These are phyloP conservation scores for Anoplius nigerrimus DNA, from an alignment of 2,888 invertebrate genomes.

Conservation along the genomic window DNA sequence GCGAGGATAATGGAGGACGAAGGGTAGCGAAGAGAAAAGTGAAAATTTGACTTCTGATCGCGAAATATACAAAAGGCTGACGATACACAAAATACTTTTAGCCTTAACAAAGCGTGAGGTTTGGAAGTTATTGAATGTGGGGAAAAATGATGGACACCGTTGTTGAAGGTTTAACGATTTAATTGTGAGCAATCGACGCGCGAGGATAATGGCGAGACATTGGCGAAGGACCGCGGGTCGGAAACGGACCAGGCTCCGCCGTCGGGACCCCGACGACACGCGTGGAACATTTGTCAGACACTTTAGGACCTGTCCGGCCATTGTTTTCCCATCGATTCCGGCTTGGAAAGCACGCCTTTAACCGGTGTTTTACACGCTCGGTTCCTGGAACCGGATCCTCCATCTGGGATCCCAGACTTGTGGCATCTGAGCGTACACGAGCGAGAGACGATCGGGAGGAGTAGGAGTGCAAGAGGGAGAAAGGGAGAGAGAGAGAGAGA, in stretches of 20 bases:
- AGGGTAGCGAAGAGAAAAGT: no score
- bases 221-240: not conserved
- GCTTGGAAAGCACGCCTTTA: constrained; percentile 70
- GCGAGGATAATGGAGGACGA: no score
- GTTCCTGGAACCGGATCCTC: constrained; percentile 69
- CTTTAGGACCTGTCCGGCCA: constrained; percentile 66
- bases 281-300: constrained; percentile 71
- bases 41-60: no score
- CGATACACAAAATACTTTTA: no score
- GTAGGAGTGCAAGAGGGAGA: constrained; percentile 35
- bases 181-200: no score
- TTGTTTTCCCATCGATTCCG: constrained; percentile 70
- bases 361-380: constrained; percentile 72
- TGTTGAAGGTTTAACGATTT: no score
- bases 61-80: no score
- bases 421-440: constrained; percentile 44
- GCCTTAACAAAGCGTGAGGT: no score
- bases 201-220: no score
- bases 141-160: no score
- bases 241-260: not conserved
- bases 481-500: constrained; percentile 16
- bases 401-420: constrained; percentile 56
- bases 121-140: no score
- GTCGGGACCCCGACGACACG: constrained; percentile 42
- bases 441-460: constrained; percentile 32